Base-by-base conservation (phyloP, 2,797 vertebrate genomes). In the Sternarchorhynchus goeldii region DNA sequence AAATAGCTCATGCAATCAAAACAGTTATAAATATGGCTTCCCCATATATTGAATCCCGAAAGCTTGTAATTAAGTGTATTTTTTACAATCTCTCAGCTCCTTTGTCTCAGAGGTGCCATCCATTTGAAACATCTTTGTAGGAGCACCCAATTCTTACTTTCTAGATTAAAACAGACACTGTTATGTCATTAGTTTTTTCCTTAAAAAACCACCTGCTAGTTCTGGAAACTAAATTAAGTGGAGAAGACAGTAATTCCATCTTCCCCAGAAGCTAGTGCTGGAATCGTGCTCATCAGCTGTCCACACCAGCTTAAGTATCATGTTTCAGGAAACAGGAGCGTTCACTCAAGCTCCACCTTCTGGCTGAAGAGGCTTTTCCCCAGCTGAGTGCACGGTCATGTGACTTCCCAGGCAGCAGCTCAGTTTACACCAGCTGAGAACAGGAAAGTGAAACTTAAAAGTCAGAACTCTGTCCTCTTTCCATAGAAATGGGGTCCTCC, bases 391-490 rank as follows among this genome's bases (percentile, higher is more conserved):
- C 45, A 16, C 20, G 25, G 64, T 84, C 85, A 88, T 21, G 1
- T 87, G 87, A 55, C 82, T 75, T 68, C 39, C 75, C n/a, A 58
- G 41, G 29, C 6, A 83, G 64, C 63, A 68, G 73, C 50, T 63
- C 36, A 10, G 1, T 58, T 67, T 62, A 75, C 45, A 81, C 83
- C 81, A 80, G 72, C 76, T 83, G 71, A 17, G 58, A 75, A 0
- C 68, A 68, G 85, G 88, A 91, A 92, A 85, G 50, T 82, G 88
- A 90, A 92, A 92, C 90, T 82, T 65, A 89, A 59, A 64, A 10
- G 7, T 21, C 17, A 2, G 7, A 10, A 12, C 80, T 83, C 68
- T 29, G 1, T 53, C 29, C 31, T 32, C 45, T 53, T 62, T 12
- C 58, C 58, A 64, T 50, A 18, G 4, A 8, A 34, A 6, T 31